These are phyloP conservation scores for Thalassoma bifasciatum DNA, from an alignment of 2,113 vertebrate species.

Conservation along the genomic window DNA sequence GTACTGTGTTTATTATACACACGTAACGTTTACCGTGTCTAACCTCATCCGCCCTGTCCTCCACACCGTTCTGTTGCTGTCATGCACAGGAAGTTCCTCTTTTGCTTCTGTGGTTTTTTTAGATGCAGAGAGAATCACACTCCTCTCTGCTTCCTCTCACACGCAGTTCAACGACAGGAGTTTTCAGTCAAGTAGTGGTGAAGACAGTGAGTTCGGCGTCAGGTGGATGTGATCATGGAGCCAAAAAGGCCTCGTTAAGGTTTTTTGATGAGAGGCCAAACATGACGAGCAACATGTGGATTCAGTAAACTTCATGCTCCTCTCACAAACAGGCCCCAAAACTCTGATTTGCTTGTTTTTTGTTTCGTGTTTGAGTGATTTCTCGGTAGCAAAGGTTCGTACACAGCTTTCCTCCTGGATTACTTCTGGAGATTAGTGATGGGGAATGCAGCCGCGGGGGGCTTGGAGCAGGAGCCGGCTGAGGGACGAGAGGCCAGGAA, in stretches of 20 bases:
- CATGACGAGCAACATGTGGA: conserved; percentile 7
- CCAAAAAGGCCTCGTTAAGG: not conserved
- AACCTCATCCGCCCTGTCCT: conserved; percentile 41
- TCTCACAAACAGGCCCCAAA: conserved; percentile 14
- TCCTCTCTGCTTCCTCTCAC: conserved; percentile 76
- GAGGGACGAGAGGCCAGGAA: conserved; percentile 76
- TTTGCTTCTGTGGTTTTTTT: conserved; percentile 77
- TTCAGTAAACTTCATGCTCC: conserved; percentile 42
- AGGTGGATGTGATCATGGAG: conserved; percentile 6
- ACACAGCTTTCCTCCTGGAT: conserved; percentile 80
- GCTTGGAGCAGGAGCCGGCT: conserved; percentile 83
- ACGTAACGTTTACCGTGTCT: no score
- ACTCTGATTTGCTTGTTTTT: conserved; percentile 31
- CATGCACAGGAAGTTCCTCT: conserved; percentile 81
- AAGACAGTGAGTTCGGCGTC: conserved; percentile 10
- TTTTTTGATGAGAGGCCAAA: no score
- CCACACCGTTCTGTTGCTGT: conserved; percentile 53
- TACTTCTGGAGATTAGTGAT: conserved; percentile 88
- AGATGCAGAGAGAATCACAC: conserved; percentile 56
- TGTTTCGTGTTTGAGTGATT: conserved; percentile 51
- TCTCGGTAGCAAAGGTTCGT: conserved; percentile 52
- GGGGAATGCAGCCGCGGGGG: conserved; percentile 89
- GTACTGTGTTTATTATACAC: no score
- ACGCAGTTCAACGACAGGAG: conserved; percentile 2
- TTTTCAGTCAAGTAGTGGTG: conserved; percentile 13